phyloP scores from a whole-genome alignment of 1,140 invertebrate species.

The Cheumatopsyche charites region DNA sequence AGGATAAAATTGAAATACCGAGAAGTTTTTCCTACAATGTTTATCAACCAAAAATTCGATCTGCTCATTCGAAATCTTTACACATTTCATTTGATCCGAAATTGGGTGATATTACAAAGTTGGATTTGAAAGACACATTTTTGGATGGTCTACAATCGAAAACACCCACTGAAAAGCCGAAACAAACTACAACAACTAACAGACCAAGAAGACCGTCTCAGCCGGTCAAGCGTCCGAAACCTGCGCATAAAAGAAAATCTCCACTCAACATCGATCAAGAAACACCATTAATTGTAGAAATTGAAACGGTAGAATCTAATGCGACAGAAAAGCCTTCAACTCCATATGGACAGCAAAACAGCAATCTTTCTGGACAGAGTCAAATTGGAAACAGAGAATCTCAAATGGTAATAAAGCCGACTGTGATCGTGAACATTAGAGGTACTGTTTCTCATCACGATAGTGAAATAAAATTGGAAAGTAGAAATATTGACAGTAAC shows the following conservation, averaged over 20 bases:
- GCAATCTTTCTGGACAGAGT: constrained; percentile 56
- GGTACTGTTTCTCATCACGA: constrained; percentile 55
- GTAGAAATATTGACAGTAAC: constrained; percentile 49
- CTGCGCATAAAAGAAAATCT: neutral
- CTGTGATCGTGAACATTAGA: constrained; percentile 58
- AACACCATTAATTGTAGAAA: neutral
- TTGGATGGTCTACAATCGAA: constrained; percentile 30
- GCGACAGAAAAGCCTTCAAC: neutral
- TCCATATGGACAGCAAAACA: constrained; percentile 49
- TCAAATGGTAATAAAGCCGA: constrained; percentile 59
- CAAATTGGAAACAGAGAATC: constrained; percentile 59
- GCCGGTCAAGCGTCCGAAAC: constrained; percentile 20
- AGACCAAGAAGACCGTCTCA: constrained; percentile 16
- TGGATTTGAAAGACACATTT: constrained; percentile 40
- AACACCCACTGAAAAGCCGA: constrained; percentile 23
- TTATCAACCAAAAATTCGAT: constrained; percentile 4
- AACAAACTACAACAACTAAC: constrained; percentile 3
- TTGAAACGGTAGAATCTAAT: constrained; percentile 23
- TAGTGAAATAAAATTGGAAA: constrained; percentile 55
- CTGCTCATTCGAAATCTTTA: constrained; percentile 29
- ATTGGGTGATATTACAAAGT: constrained; percentile 23
- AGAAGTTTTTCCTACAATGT: constrained; percentile 20
- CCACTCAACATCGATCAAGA: neutral
- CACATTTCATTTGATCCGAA: constrained; percentile 39
- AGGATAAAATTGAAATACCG: constrained; percentile 23